Conservation (phyloP, 2,888 invertebrate genomes). For the Sarcophaga carnaria region DNA sequence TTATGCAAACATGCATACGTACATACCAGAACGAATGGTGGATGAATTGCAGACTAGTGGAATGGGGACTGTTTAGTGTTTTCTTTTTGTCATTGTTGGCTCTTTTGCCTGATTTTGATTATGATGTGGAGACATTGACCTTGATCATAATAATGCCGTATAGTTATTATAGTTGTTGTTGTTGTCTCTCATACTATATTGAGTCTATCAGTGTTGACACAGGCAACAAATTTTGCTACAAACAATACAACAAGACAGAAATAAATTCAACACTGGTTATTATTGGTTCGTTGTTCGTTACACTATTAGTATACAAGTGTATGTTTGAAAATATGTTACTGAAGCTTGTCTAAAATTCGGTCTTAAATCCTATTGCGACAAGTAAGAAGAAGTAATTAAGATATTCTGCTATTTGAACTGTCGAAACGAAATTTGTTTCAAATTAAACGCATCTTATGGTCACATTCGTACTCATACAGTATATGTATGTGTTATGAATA, state of each 20-base stretch:
- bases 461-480: no score
- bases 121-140: constrained; percentile 67
- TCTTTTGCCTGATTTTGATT: constrained; percentile 42
- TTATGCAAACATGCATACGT: constrained; percentile 14
- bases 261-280: no score
- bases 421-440: no score
- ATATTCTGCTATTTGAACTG: no score
- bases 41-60: constrained; percentile 19
- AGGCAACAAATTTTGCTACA: constrained; percentile 3
- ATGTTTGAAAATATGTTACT: no score
- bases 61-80: constrained; percentile 18
- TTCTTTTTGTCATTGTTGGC: constrained; percentile 1
- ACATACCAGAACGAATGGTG: not conserved
- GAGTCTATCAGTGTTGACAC: not conserved
- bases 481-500: no score
- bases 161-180: constrained; percentile 34
- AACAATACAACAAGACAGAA: not conserved
- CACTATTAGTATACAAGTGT: no score
- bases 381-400: no score
- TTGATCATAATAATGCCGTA: constrained; percentile 60
- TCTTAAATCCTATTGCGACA: no score
- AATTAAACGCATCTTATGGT: no score
- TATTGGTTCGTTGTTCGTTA: no score
- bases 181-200: constrained; percentile 19
- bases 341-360: no score